These are phyloP conservation scores for Acanthopagrus latus DNA, from an alignment of 2,797 vertebrate species.

Conservation along the genomic window DNA sequence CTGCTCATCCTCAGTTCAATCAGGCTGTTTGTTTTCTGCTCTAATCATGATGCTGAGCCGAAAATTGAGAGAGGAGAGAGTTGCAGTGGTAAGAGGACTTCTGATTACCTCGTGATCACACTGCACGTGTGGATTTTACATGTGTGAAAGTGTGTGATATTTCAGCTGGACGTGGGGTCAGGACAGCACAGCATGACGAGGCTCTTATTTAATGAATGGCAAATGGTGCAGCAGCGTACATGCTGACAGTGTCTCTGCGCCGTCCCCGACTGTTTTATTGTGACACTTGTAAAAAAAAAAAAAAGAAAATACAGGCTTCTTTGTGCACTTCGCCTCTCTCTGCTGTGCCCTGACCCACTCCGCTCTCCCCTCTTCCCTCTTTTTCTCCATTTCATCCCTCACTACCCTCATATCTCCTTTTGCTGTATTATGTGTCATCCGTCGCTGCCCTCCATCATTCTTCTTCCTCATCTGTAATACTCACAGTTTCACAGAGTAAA, in stretches of 20 bases:
- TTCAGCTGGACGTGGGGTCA: slow-evolving; percentile 46
- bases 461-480: slow-evolving; percentile 37
- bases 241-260: slow-evolving; percentile 51
- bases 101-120: slow-evolving; percentile 45
- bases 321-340: slow-evolving; percentile 42
- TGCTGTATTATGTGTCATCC: slow-evolving; percentile 43
- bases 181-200: slow-evolving; percentile 52
- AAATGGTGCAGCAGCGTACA: slow-evolving; percentile 54
- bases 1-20: slow-evolving; percentile 59
- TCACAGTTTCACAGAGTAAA: slow-evolving; percentile 52
- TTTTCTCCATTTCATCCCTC: slow-evolving; percentile 46
- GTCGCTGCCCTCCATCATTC: slow-evolving; percentile 48
- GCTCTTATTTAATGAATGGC: slow-evolving; percentile 60
- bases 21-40: slow-evolving; percentile 60
- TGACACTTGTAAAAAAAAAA: slow-evolving; percentile 41
- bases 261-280: slow-evolving; percentile 42
- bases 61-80: slow-evolving; percentile 48
- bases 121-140: background rate
- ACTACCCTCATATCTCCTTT: slow-evolving; percentile 39
- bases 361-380: slow-evolving; percentile 24
- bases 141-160: slow-evolving; percentile 20
- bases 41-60: slow-evolving; percentile 58
- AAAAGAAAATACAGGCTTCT: slow-evolving; percentile 54
- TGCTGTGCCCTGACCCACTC: background rate
- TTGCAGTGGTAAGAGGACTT: slow-evolving; percentile 39